phyloP scores from a whole-genome alignment of 2,888 invertebrate genomes.

The Drosophila kuntzei region DNA sequence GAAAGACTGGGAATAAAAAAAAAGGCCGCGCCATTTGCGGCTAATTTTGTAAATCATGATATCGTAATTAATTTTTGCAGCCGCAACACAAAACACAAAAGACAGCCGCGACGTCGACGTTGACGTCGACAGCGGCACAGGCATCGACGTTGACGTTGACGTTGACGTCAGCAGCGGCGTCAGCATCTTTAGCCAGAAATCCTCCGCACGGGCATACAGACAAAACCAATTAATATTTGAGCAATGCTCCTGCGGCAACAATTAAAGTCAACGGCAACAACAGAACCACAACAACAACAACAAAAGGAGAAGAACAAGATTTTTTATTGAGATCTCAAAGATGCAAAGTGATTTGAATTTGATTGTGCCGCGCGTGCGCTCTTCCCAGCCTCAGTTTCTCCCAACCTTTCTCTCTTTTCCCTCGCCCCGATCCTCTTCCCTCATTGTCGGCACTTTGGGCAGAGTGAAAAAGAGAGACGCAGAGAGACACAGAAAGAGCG shows the following conservation, averaged over 20 bases:
- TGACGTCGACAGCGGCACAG: conserved; percentile 1
- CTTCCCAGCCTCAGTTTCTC: conserved; percentile 8
- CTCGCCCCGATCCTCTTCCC: background rate
- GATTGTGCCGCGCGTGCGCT: conserved; percentile 78
- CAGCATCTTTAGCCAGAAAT: conserved; percentile 70
- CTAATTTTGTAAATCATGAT: conserved; percentile 80
- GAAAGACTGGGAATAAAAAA: conserved; percentile 12
- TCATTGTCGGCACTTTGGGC: conserved; percentile 42
- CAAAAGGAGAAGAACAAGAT: conserved; percentile 50
- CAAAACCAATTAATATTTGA: conserved; percentile 84
- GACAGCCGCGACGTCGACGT: conserved; percentile 31
- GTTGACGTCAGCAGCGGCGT: conserved; percentile 15
- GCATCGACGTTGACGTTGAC: conserved; percentile 11
- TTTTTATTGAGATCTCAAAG: conserved; percentile 84
- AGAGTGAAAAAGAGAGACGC: background rate
- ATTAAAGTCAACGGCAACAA: conserved; percentile 79
- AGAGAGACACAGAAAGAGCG: conserved; percentile 3
- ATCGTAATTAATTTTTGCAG: conserved; percentile 81
- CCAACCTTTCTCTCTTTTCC: background rate
- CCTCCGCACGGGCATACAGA: conserved; percentile 58
- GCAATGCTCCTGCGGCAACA: conserved; percentile 84
- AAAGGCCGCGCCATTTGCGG: conserved; percentile 77
- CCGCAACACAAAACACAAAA: conserved; percentile 55
- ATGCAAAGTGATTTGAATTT: conserved; percentile 83
- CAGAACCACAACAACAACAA: conserved; percentile 28